These are phyloP conservation scores for Brienomyrus brachyistius DNA, from an alignment of 2,113 vertebrate species.

Conservation along the genomic window DNA sequence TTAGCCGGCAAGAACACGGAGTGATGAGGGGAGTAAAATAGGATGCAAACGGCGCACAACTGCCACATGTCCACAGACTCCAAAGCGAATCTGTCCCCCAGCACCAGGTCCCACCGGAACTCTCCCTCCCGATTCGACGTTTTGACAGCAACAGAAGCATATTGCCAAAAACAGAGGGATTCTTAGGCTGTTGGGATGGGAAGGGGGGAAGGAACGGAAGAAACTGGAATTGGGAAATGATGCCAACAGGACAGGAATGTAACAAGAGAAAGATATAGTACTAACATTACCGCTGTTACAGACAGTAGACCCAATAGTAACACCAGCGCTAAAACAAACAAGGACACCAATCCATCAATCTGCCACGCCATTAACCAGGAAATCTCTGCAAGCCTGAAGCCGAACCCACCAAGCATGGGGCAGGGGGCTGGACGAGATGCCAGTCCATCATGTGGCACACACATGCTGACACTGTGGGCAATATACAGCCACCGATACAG, in stretches of 20 bases:
- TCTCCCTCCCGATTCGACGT: neutral
- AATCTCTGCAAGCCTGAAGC: neutral
- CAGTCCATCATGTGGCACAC: neutral
- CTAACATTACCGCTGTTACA: neutral
- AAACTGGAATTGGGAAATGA: constrained; percentile 14
- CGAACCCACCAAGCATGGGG: neutral
- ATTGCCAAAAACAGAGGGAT: constrained; percentile 20
- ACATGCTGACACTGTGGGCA: neutral
- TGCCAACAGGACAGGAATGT: constrained; percentile 21
- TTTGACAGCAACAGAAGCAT: neutral
- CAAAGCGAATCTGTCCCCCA: neutral
- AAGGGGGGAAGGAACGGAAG: neutral
- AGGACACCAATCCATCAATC: neutral
- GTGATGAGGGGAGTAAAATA: neutral
- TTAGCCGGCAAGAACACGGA: neutral
- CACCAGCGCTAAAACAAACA: neutral
- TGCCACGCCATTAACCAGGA: neutral
- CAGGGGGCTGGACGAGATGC: neutral
- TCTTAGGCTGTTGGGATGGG: neutral
- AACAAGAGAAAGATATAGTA: neutral
- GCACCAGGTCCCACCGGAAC: neutral
- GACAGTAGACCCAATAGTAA: neutral
- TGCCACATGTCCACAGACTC: neutral
- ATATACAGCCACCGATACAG: neutral
- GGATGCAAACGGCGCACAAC: neutral